Base-by-base conservation (phyloP, 2,113 vertebrate genomes). In the Nesogale talazaci region DNA sequence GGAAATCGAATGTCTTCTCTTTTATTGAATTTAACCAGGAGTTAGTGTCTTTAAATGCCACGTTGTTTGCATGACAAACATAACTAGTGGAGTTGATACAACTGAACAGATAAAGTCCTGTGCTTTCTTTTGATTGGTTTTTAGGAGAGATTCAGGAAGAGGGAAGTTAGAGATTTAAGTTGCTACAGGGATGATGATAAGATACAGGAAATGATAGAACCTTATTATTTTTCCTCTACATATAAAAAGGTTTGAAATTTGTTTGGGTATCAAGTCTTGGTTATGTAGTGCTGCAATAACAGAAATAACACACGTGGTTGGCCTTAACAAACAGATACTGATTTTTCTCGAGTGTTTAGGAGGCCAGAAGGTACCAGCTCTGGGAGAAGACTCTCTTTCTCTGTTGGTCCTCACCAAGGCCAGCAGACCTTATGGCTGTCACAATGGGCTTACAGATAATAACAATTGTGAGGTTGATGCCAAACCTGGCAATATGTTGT, bases 11-110 rank as follows among this genome's bases (percentile, higher is more conserved):
- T 74, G 67, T 84, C 70, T 94, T 90, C 34, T 79, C 25, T 63
- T 31, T 86, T 90, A 83, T 52, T 29, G 12, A 86, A 82, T 93
- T 89, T 80, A 79, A 94, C 67, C 61, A 83, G 3, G 12, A 7
- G 31, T 2, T 76, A 27, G 11, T 25, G 78, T 80, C 91, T 89
- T 76, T 6, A 95, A 94, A 80, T 79, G 61, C 27, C 27, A 75
- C 23, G 27, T 5, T 40, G 57, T 57, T 80, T 34, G 36, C 46
- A 86, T 84, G 69, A 76, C 88, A 85, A 57, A 65, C 38, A 31
- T 90, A 77, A 75, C n/a, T 79, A 36, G 38, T 59, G 42, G 61
- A 94, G 69, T 59, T 38, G 40, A 86, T 16, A 63, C 4, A 15
- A 70, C 16, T 59, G 78, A 86, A 16, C 6, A 91, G 56, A 76